A percentile compares a stretch with the other conserved stretches of the same genome.
Evolutionary conservation across 1,140 invertebrate species (phyloP).

Genomic region (Panagrolaimus sp.): DNA sequence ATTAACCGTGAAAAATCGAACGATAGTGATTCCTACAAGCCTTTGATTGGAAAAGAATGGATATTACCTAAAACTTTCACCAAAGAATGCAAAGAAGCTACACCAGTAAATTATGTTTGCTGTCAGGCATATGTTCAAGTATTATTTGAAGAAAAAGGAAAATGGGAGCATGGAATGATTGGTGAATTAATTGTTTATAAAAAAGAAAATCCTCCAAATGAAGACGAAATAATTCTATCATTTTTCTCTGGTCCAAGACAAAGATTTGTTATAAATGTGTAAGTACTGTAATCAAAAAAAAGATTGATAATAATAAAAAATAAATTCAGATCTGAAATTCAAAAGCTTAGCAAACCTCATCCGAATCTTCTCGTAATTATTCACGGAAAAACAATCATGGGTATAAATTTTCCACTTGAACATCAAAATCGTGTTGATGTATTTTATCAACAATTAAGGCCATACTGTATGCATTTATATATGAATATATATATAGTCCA

Average conservation of each 20-base stretch:
- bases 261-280: conserved; percentile 9
- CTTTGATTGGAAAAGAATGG: too few species aligned
- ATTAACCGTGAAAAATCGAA: too few species aligned
- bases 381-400: conserved; percentile 2
- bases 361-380: background rate
- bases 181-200: background rate
- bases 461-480: background rate
- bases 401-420: conserved; percentile 6
- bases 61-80: too few species aligned
- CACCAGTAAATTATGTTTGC: conserved; percentile 3
- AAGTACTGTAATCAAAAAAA: background rate
- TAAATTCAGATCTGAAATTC: background rate
- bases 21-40: too few species aligned
- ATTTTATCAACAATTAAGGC: background rate
- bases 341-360: conserved; percentile 1
- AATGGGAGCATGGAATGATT: background rate
- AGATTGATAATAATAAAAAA: background rate
- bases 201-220: background rate
- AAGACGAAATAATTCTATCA: conserved; percentile 1
- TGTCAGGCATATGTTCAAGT: conserved; percentile 12
- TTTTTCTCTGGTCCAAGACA: conserved; percentile 13
- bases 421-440: conserved; percentile 4
- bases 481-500: background rate
- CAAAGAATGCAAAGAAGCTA: background rate
- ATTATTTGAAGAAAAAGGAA: background rate